Base-by-base conservation (phyloP, 1,140 invertebrate genomes). In the Propsilocerus akamusi region DNA sequence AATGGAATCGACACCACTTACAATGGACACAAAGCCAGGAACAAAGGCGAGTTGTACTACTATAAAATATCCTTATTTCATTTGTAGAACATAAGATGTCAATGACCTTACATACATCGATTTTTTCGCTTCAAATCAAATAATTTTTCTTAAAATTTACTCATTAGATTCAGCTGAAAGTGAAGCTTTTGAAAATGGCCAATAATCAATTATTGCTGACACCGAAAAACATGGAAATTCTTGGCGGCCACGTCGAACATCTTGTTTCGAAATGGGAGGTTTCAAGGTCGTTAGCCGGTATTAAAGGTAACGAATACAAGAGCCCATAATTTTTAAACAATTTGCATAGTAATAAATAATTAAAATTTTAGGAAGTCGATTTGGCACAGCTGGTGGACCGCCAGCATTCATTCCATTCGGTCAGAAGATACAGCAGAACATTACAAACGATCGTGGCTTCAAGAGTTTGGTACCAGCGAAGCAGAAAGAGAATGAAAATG, bases 331-430 rank as follows among this genome's bases (percentile, higher is more conserved):
- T 49, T 10, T 22, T 7, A 7, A 34, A 10, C n/a, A 37, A 22
- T 34, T 24, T 4, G 11, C 1, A 5, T 50, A 17, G 4, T 25
- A 5, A 46, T 51, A 25, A 48, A 51, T 28, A 30, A 2, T 23
- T 12, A 12, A 30, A 7, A 5, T 30, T 30, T 14, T 30, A 49
- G 28, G 23, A 7, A 30, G n/a, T 30, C 65, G 70, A 6, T 65
- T 66, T 48, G 67, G 77, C 1, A 74, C 71, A 30, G 77, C 85
- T 58, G 80, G 81, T 53, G 79, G 83, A 2, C 84, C 84, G n/a
- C 86, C 86, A 32, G 81, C 81, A 37, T 94, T 88, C 86, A 86
- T 92, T 53, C 81, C 87, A 34, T 93, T 95, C 73, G 89, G 88
- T 1, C 79, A 85, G 58, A 80, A 80, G 59, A 59, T 80, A 30